Evolutionary conservation across 2,113 vertebrate genomes (phyloP).

Genomic region (Sclerurus mexicanus): DNA sequence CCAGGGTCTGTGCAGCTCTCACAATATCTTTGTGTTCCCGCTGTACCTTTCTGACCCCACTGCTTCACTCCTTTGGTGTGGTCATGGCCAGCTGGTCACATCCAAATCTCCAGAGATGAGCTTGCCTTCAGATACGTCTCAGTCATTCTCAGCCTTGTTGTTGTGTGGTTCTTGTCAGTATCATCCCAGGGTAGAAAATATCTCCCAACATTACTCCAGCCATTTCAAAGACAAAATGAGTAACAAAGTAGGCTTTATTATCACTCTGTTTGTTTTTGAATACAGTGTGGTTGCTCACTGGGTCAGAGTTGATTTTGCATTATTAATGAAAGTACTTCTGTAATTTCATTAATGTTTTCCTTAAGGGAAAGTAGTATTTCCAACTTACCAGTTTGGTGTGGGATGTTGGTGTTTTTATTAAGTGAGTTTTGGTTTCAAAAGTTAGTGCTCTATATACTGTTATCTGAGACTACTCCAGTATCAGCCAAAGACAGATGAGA

Average conservation of each 20-base stretch:
- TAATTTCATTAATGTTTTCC: neutral
- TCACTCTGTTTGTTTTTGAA: neutral
- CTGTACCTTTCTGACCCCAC: neutral
- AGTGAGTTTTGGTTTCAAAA: neutral
- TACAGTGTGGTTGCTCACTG: neutral
- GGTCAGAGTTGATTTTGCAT: neutral
- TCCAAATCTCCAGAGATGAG: neutral
- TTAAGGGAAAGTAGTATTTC: neutral
- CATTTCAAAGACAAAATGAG: neutral
- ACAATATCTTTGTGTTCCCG: fast-evolving
- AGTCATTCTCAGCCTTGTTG: fast-evolving
- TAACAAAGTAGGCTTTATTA: neutral
- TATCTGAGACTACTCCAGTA: neutral
- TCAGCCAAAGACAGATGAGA: neutral
- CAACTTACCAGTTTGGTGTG: neutral
- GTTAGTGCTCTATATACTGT: neutral
- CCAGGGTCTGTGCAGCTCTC: neutral
- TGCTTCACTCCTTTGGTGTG: neutral
- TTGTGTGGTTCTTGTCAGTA: neutral
- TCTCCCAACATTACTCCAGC: neutral
- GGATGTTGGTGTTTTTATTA: neutral
- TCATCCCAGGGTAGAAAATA: neutral
- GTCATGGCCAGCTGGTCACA: neutral
- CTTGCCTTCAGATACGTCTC: neutral
- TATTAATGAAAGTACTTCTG: neutral